A percentile compares a stretch with the other conserved stretches of the same genome.
Evolutionary conservation across 1,140 invertebrate species (phyloP).

Genomic region (Bemisia tabaci): DNA sequence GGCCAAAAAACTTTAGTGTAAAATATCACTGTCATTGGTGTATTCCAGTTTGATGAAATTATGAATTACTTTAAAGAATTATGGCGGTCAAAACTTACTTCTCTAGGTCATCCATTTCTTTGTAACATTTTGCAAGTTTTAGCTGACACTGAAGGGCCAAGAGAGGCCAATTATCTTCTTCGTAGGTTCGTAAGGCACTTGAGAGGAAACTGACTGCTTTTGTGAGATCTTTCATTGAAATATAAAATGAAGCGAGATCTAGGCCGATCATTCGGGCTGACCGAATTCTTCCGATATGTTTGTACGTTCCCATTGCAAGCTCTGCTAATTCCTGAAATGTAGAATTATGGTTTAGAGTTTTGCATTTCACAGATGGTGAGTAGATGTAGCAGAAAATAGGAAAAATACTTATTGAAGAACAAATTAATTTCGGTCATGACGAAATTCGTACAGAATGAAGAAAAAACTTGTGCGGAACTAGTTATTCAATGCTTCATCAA

Average conservation of each 20-base stretch:
- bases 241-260: constrained; percentile 81
- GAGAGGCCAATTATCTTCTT: constrained; percentile 70
- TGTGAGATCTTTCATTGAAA: constrained; percentile 66
- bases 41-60: no score
- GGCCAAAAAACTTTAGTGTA: no score
- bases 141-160: constrained; percentile 66
- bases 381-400: no score
- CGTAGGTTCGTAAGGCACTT: constrained; percentile 72
- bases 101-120: constrained; percentile 56
- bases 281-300: constrained; percentile 77
- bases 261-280: constrained; percentile 75
- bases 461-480: no score
- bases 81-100: constrained; percentile 32
- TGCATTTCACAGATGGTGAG: constrained; percentile 7
- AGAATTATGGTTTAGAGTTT: constrained; percentile 7
- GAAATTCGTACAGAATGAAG: no score
- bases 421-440: no score
- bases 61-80: no score
- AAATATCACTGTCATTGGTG: no score
- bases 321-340: constrained; percentile 75
- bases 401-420: no score
- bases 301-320: constrained; percentile 90
- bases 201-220: constrained; percentile 79
- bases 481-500: no score
- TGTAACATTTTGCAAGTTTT: constrained; percentile 73